phyloP scores from a whole-genome alignment of 2,797 vertebrate genomes.

The Glyptemys insculpta region DNA sequence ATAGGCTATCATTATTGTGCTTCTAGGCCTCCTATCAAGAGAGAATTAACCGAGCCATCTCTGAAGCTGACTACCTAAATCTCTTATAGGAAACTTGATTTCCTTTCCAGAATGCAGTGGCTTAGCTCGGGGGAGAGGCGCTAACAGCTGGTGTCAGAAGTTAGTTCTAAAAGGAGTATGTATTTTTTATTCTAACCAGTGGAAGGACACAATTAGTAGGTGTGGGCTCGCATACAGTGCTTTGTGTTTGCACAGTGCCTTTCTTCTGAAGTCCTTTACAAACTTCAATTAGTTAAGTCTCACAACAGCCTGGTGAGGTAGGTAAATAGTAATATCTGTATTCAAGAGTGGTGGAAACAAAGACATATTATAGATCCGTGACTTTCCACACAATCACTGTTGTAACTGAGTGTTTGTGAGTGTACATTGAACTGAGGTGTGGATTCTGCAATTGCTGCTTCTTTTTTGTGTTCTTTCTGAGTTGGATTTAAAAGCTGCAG shows the following conservation, averaged over 20 bases:
- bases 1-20: background rate
- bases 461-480: background rate
- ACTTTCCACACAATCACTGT: background rate
- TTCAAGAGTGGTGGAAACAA: background rate
- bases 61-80: background rate
- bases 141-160: background rate
- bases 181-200: background rate
- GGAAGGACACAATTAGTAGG: background rate
- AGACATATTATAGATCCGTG: background rate
- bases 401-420: background rate
- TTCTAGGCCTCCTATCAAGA: background rate
- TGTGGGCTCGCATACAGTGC: background rate
- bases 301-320: background rate
- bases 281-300: background rate
- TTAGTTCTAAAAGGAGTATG: background rate
- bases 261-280: background rate
- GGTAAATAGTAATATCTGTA: background rate
- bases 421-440: background rate
- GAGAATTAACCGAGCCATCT: background rate
- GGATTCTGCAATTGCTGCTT: accelerated
- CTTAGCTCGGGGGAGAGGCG: background rate
- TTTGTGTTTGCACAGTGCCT: background rate
- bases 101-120: background rate
- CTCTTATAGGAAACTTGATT: background rate
- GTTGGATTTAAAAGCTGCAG: background rate